These are phyloP conservation scores for Okamejei kenojei DNA, from an alignment of 2,797 vertebrate genomes.

Conservation along the genomic window DNA sequence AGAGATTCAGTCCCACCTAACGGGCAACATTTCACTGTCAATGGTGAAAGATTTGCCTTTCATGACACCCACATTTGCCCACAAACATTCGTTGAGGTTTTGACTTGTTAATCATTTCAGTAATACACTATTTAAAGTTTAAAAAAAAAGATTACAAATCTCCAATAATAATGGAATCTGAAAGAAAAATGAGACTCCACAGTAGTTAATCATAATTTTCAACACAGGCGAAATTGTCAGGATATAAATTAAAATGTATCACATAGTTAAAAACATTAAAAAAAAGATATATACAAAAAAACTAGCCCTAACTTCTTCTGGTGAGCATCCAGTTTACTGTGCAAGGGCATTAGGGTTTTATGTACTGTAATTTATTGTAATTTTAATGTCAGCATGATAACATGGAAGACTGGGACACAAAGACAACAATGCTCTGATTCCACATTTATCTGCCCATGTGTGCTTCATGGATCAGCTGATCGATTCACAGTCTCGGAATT, in stretches of 20 bases:
- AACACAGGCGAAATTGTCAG: neutral
- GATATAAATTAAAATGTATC: neutral
- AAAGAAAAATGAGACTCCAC: neutral
- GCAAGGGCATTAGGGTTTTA: neutral
- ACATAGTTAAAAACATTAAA: neutral
- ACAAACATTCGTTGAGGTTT: neutral
- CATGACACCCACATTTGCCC: neutral
- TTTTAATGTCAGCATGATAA: neutral
- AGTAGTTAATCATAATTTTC: neutral
- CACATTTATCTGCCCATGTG: neutral
- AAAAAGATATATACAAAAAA: neutral
- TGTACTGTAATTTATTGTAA: too few species aligned
- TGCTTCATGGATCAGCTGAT: neutral
- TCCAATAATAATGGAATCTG: neutral
- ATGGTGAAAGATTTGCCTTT: neutral
- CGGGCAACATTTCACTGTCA: neutral
- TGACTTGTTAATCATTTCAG: neutral
- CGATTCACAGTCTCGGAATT: neutral
- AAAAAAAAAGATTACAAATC: neutral
- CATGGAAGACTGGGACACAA: neutral
- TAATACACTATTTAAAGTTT: neutral
- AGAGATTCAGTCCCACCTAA: neutral
- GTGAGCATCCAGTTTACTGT: neutral
- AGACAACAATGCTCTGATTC: neutral
- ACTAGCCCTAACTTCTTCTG: neutral